Evolutionary conservation across 2,888 invertebrate genomes (phyloP).

Genomic region (Achlya flavicornis): DNA sequence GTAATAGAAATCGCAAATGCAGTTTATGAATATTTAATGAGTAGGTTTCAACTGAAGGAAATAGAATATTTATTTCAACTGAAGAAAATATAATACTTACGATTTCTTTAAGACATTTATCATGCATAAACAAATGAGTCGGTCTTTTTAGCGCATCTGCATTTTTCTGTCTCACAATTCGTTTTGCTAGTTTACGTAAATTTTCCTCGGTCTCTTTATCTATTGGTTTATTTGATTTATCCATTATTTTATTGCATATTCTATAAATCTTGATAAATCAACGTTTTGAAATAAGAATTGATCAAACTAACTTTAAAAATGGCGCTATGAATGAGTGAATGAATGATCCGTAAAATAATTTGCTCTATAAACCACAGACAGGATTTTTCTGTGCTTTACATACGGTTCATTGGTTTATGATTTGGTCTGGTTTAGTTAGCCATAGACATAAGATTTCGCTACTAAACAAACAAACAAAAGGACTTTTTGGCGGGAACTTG

Average conservation of each 20-base stretch:
- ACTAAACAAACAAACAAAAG: too few species aligned
- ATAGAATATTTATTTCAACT: slow-evolving; percentile 22
- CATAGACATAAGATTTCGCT: too few species aligned
- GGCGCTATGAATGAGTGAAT: slow-evolving; percentile 32
- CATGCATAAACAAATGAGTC: slow-evolving; percentile 84
- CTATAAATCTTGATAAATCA: slow-evolving; percentile 10
- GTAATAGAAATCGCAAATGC: too few species aligned
- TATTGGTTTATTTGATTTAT: slow-evolving; percentile 33
- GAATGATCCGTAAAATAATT: too few species aligned
- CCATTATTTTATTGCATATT: slow-evolving; percentile 35
- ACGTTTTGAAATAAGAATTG: slow-evolving; percentile 25
- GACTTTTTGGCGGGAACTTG: too few species aligned
- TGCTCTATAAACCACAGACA: too few species aligned
- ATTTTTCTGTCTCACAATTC: slow-evolving; percentile 58
- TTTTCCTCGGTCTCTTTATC: slow-evolving; percentile 57
- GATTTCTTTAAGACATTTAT: slow-evolving; percentile 81
- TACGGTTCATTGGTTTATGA: too few species aligned
- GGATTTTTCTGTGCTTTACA: too few species aligned
- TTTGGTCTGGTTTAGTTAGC: too few species aligned
- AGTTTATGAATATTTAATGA: neutral
- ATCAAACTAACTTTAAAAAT: slow-evolving; percentile 52
- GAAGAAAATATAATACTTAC: slow-evolving; percentile 64
- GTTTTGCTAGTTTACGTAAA: slow-evolving; percentile 68
- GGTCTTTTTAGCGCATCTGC: slow-evolving; percentile 53
- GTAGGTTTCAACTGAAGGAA: neutral